Conservation (phyloP, 2,113 vertebrate genomes). For the Lepisosteus osseus region DNA sequence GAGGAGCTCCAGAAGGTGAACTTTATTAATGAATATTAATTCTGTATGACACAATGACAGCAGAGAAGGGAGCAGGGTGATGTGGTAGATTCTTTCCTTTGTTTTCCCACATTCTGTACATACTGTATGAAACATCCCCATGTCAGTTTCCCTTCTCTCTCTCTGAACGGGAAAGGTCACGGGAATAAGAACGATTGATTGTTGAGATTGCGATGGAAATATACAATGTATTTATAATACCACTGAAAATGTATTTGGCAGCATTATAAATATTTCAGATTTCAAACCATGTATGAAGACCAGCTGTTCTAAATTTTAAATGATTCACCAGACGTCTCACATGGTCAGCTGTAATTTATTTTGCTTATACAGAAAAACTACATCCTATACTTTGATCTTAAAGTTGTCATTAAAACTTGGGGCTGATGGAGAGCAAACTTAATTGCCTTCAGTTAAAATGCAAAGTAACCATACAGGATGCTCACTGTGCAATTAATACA, state of each 20-base stretch:
- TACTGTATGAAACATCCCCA: background rate
- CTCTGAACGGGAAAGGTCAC: background rate
- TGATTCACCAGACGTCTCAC: conserved; percentile 26
- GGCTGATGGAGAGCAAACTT: conserved; percentile 4
- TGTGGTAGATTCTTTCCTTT: background rate
- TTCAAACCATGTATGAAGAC: conserved; percentile 38
- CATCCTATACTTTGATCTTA: background rate
- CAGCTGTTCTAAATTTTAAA: conserved; percentile 31
- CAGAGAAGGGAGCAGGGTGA: background rate
- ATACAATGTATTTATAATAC: conserved; percentile 26
- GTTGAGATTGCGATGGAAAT: conserved; percentile 30
- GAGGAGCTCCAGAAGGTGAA: background rate
- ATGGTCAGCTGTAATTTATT: conserved; percentile 21
- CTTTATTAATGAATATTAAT: background rate
- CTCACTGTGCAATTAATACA: conserved; percentile 3
- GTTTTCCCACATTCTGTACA: background rate
- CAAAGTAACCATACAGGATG: background rate
- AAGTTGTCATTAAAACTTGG: background rate
- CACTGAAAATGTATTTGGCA: conserved; percentile 22
- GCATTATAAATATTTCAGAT: conserved; percentile 29
- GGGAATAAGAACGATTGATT: conserved; percentile 23
- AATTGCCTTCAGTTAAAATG: background rate
- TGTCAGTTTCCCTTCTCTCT: background rate
- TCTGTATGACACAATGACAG: conserved; percentile 1
- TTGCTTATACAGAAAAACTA: background rate